Evolutionary conservation across 2,797 vertebrate species (phyloP).

Genomic region (Diceros bicornis): DNA sequence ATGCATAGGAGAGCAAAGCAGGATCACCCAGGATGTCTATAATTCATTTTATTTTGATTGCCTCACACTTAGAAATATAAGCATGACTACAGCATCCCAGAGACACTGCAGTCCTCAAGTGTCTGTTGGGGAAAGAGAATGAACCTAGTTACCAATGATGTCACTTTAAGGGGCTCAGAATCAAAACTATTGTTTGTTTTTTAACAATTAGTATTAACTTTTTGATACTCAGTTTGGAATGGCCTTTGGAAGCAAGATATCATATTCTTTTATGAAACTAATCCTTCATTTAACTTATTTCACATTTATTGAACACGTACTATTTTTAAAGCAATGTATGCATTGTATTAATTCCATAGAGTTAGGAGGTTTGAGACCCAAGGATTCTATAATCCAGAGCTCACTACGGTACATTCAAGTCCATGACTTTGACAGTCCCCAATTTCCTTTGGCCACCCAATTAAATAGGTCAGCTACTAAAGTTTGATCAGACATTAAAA

Average conservation of each 20-base stretch:
- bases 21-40: background rate
- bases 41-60: background rate
- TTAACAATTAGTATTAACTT: background rate
- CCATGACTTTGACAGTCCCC: conserved; percentile 71
- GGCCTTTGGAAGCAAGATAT: background rate
- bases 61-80: background rate
- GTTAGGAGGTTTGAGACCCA: conserved; percentile 9
- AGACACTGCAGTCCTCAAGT: background rate
- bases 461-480: conserved; percentile 84
- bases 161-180: background rate
- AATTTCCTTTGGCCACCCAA: conserved; percentile 82
- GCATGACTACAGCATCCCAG: background rate
- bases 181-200: background rate
- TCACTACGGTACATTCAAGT: conserved; percentile 26
- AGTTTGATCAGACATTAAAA: conserved; percentile 86
- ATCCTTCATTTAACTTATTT: background rate
- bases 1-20: background rate
- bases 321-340: background rate
- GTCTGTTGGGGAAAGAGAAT: background rate
- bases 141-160: background rate
- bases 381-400: conserved; percentile 36
- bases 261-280: background rate
- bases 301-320: conserved; percentile 25
- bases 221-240: background rate
- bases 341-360: background rate